Conservation (phyloP, 1,140 invertebrate genomes). For the Ostrea denselamellosa region DNA sequence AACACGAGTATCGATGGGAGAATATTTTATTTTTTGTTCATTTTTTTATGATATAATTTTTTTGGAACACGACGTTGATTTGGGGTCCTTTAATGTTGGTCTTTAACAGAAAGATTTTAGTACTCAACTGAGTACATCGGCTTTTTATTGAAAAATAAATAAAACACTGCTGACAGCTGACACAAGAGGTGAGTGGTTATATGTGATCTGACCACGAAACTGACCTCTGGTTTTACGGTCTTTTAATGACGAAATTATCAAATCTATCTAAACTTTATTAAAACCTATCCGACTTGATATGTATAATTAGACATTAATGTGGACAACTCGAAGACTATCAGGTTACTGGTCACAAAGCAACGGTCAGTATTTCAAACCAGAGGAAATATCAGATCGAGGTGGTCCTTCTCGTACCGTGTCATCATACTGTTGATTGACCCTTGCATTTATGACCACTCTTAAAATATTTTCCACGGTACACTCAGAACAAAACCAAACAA, state of each 20-base stretch:
- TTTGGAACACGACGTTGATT: neutral
- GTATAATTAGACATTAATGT: constrained; percentile 23
- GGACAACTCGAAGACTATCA: neutral
- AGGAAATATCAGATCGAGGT: neutral
- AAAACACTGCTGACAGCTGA: neutral
- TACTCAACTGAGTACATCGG: neutral
- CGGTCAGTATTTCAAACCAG: too few relatives aligned
- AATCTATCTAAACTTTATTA: constrained; percentile 32
- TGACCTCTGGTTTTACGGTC: neutral
- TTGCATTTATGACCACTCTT: neutral
- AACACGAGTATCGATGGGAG: too few relatives aligned
- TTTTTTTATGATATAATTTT: too few relatives aligned
- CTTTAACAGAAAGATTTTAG: neutral
- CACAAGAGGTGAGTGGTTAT: neutral
- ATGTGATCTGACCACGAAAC: neutral
- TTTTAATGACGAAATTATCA: constrained; percentile 29
- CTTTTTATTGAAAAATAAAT: constrained; percentile 25
- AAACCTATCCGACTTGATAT: neutral
- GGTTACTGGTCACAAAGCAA: neutral
- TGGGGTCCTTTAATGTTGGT: neutral
- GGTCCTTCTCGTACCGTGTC: neutral
- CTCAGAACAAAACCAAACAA: too few relatives aligned
- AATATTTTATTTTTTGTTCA: too few relatives aligned
- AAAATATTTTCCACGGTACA: neutral
- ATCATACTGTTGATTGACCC: neutral